A percentile compares a stretch with the other conserved stretches of the same genome.
Conservation (phyloP, 2,797 vertebrate genomes). For the Orestias chungarensis region DNA sequence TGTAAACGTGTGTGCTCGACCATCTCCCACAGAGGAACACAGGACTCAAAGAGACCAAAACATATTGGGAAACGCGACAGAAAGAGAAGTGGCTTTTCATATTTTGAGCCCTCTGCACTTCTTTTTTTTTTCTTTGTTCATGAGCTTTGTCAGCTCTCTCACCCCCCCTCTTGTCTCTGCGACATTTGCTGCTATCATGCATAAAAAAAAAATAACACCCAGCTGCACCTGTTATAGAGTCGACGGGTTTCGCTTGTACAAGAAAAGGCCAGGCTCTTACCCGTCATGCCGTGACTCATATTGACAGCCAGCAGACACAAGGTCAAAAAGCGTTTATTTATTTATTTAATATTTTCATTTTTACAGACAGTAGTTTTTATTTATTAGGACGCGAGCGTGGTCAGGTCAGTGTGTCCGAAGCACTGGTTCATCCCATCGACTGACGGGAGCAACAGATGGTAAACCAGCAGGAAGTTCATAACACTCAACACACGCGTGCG, state of each 20-base stretch:
- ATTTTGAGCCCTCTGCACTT: conserved; percentile 45
- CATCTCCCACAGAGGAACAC: conserved; percentile 11
- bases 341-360: conserved; percentile 1
- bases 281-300: conserved; percentile 29
- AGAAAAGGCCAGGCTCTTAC: conserved; percentile 28
- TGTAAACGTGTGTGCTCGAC: conserved; percentile 6
- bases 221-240: conserved; percentile 37
- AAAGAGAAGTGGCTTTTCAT: conserved; percentile 54
- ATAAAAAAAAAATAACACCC: conserved; percentile 27
- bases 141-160: not conserved
- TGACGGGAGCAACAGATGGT: conserved; percentile 72
- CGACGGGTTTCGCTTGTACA: conserved; percentile 17
- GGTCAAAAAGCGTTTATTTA: not conserved
- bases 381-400: conserved; percentile 22
- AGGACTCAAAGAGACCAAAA: conserved; percentile 22
- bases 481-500: conserved; percentile 1
- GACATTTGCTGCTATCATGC: conserved; percentile 25
- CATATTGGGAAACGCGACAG: conserved; percentile 37
- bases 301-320: conserved; percentile 23
- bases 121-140: conserved; percentile 19
- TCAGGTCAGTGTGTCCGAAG: conserved; percentile 54
- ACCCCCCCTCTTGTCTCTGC: conserved; percentile 8
- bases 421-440: conserved; percentile 66
- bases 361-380: conserved; percentile 47
- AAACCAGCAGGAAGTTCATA: conserved; percentile 64